These are phyloP conservation scores for Procambarus virginalis DNA, from an alignment of 1,140 invertebrate genomes.

Conservation along the genomic window DNA sequence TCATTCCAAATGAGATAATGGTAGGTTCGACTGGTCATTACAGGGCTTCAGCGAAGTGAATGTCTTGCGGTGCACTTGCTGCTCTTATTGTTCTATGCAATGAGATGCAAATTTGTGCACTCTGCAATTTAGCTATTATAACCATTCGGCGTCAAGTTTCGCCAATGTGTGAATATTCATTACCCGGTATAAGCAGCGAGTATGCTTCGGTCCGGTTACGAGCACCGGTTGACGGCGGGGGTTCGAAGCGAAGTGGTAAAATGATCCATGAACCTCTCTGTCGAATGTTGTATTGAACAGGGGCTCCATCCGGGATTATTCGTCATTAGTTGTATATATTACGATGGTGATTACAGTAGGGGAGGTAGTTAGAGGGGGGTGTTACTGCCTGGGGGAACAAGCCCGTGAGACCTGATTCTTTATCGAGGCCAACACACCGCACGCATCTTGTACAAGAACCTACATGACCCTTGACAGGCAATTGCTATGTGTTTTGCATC, in stretches of 20 bases:
- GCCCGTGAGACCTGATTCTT: not conserved
- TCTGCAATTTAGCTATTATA: not conserved
- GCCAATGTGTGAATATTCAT: not conserved
- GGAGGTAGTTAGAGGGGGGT: not conserved
- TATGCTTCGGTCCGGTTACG: not conserved
- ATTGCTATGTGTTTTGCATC: too few relatives aligned
- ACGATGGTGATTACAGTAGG: not conserved
- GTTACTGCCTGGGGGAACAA: not conserved
- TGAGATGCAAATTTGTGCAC: not conserved
- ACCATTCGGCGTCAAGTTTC: not conserved
- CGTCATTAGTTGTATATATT: not conserved
- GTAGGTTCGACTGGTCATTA: not conserved
- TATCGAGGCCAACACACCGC: not conserved
- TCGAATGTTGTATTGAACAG: not conserved
- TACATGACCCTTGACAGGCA: too few relatives aligned
- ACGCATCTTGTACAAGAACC: too few relatives aligned
- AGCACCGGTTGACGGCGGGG: not conserved
- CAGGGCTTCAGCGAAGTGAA: not conserved
- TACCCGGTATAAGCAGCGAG: not conserved
- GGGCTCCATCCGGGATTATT: not conserved
- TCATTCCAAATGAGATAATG: conserved; percentile 8
- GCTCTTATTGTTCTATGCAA: not conserved
- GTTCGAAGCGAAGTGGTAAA: not conserved
- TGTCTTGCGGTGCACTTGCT: not conserved
- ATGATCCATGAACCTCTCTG: not conserved